Conservation (phyloP, 2,888 invertebrate genomes). For the Octodonta nipae region DNA sequence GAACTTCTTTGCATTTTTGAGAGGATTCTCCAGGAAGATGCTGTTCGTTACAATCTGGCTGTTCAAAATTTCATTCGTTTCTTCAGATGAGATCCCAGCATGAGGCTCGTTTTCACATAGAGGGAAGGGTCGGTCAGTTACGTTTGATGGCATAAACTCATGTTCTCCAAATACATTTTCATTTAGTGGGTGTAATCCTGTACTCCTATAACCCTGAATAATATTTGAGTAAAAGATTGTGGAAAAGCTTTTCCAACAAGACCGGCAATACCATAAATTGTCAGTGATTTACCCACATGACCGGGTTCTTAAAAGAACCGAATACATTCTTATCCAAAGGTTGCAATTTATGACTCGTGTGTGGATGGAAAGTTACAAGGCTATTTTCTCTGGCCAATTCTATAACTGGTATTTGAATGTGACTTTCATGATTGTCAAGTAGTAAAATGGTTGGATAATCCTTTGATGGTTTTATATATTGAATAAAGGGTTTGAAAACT, state of each 20-base stretch:
- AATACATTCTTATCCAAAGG: not conserved
- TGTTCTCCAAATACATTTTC: not conserved
- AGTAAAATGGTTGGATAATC: not conserved
- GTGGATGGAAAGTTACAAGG: not conserved
- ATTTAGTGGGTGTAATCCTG: not conserved
- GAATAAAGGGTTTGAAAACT: no score
- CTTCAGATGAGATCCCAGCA: not conserved
- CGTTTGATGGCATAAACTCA: not conserved
- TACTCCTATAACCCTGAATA: not conserved
- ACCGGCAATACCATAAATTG: no score
- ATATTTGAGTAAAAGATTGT: no score
- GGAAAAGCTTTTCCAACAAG: no score
- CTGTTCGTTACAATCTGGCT: no score
- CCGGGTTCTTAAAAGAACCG: not conserved
- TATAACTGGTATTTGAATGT: not conserved
- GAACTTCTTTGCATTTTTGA: no score
- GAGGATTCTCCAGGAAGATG: not conserved
- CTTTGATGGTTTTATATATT: not conserved
- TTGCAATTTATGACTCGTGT: constrained; percentile 1
- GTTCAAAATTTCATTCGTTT: no score
- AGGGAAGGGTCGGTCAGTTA: not conserved
- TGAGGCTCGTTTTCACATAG: not conserved
- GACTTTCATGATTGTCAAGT: constrained; percentile 1
- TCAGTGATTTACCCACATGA: not conserved
- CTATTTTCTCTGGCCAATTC: not conserved